Base-by-base conservation (phyloP, 2,797 vertebrate genomes). In the Harpagifer antarcticus region DNA sequence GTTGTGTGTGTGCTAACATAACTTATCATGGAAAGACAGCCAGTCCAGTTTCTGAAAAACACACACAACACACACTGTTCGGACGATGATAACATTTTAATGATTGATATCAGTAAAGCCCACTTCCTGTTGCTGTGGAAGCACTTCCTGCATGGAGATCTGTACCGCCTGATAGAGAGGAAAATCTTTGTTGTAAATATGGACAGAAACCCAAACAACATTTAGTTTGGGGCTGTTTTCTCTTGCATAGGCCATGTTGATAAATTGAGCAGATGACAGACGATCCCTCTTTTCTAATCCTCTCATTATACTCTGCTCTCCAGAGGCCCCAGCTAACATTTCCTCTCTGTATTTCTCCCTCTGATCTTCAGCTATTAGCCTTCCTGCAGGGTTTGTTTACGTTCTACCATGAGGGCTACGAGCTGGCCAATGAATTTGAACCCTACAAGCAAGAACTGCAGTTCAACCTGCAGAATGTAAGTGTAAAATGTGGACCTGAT, bases 351-450 rank as follows among this genome's bases (percentile, higher is more conserved):
- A 45, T 71, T 52, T 76, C 42, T 77, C 48, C 68, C 82, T 86
- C 89, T 93, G 88, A 79, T 87, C 77, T 82, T 56, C 94, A 99
- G 98, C 94, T 99, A 71, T 89, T 99, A 93, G 97, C 98, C 13
- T 99, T 99, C 91, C 97, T 99, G 82, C 98, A 99, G 91, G 98
- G 98, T 7, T 89, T 99, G 89, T 99, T 99, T 90, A 99, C 98
- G 0, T 99, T 99, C 94, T 99, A 99, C 93, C 98, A 99, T 0
- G 98, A 99, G 90, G 98, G 98, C 86, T 99, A 99, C 43, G 98
- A 99, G 86, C 91, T 99, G 84, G 97, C 98, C 73, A 96, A 95
- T 82, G 98, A 99, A 89, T 99, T 99, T 89, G 96, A 97, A 59
- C 98, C 98, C 0, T 99, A 99, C 89, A 99, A 99, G 85, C 97